Base-by-base conservation (phyloP, 2,797 vertebrate species). In the Protonibea diacanthus region DNA sequence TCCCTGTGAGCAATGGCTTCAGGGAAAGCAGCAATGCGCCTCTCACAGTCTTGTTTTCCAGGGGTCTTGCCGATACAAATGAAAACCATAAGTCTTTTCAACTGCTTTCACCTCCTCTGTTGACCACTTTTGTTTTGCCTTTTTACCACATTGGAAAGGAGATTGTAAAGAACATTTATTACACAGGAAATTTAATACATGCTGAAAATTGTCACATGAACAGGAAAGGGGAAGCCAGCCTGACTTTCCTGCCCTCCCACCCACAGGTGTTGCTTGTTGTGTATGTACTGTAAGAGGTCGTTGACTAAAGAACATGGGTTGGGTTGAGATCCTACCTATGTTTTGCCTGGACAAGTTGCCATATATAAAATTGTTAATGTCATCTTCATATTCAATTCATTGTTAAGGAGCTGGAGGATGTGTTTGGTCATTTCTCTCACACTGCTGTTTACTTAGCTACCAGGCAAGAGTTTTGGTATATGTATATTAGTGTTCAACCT, bases 141-240 rank as follows among this genome's bases (percentile, higher is more conserved):
- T 59, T 59, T 59, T 33, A 33, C 10, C 57, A 59, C 57, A 29
- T 59, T 59, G 57, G 57, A 40, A 59, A 59, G 1, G 57, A 59
- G 57, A 56, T 40, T 59, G 57, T 40, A 38, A 59, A n/a, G 57
- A 59, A 59, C 33, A 59, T 20, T 40, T 59, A 59, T n/a, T 59
- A 11, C 57, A 59, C 57, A 59, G 18, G 29, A 59, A 59, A 59
- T n/a, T n/a, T 59, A 38, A 40, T 40, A 38, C 17, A 59, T 59
- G 57, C n/a, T n/a, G n/a, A n/a, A n/a, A n/a, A n/a, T n/a, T n/a
- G n/a, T n/a, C n/a, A n/a, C n/a, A n/a, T n/a, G n/a, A n/a, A n/a
- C n/a, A n/a, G n/a, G n/a, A n/a, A n/a, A n/a, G n/a, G n/a, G n/a
- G n/a, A n/a, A n/a, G n/a, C n/a, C n/a, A n/a, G n/a, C n/a, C n/a